Percentiles rank a stretch among this genome's conserved stretches.
Conservation (phyloP, 2,888 invertebrate genomes). For the Andrena minutula region DNA sequence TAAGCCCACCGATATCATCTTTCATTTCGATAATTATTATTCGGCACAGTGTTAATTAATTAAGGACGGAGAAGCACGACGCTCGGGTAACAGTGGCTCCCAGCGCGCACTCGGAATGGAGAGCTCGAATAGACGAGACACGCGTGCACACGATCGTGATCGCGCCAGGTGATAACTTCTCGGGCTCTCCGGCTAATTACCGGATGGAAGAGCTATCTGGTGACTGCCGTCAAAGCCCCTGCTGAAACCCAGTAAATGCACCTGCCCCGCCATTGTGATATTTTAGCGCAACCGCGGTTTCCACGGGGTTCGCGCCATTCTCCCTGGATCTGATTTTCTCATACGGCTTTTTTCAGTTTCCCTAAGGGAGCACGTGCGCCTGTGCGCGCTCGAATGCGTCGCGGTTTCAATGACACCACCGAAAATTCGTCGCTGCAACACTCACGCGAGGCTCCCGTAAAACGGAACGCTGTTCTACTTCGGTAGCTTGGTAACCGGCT, state of each 20-base stretch:
- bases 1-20: constrained; percentile 81
- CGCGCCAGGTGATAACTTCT: constrained; percentile 79
- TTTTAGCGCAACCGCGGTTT: constrained; percentile 56
- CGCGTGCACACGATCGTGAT: constrained; percentile 70
- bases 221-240: constrained; percentile 73
- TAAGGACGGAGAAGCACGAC: constrained; percentile 75
- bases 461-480: not conserved
- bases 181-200: constrained; percentile 81
- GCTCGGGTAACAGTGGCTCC: constrained; percentile 32
- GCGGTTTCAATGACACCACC: not conserved
- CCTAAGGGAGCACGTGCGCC: not conserved
- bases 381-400: not conserved
- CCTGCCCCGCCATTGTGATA: constrained; percentile 71
- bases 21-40: constrained; percentile 84
- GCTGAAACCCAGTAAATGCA: constrained; percentile 69
- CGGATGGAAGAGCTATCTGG: constrained; percentile 80
- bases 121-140: constrained; percentile 63
- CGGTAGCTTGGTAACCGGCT: not conserved
- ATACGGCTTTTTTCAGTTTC: constrained; percentile 48
- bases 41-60: constrained; percentile 83
- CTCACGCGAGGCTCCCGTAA: not conserved
- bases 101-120: constrained; percentile 49
- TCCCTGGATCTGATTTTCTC: constrained; percentile 70
- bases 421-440: constrained; percentile 25
- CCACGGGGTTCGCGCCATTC: constrained; percentile 37